Evolutionary conservation across 2,888 invertebrate species (phyloP), one percentile per base, ranked within the genome.

Genomic region (Idaea straminata): DNA sequence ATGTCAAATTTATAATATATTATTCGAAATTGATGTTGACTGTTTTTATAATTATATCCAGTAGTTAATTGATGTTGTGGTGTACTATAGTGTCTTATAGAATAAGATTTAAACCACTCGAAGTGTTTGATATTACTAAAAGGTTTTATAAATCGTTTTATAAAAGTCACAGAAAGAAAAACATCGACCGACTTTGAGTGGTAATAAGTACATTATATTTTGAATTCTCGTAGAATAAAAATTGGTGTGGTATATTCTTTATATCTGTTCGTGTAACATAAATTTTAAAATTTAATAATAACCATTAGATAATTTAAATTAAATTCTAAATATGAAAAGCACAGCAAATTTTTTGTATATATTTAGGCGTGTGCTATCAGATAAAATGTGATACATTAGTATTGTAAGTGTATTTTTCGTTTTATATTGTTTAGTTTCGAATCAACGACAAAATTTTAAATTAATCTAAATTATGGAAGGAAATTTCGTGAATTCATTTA

Each of bases 31-130:
- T 88, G 92, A 92, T 93, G 93, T 93, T 93, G 93, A 93, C 92
- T 93, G 93, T 93, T 93, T 91, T 93, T 90, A 92, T 91, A 91
- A 91, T 89, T 91, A 91, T 91, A 92, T 74, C 74, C 92, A 85
- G 92, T 91, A 92, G 92, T 92, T 91, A 93, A 84, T 93, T 89
- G 93, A 91, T 93, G 93, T 93, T 93, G 93, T 93, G 93, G 92
- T 87, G 93, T 93, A 91, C 87, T 88, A 88, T 92, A 92, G 92
- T 92, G 92, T 92, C 92, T 92, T 92, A 92, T 91, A 88, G 86
- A 75, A 63, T 80, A 90, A 88, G 88, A 81, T 81, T 77, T 82
- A 76, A 81, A 86, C 83, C 87, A 87, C 86, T 88, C 87, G 85
- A 86, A 86, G 84, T 81, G 71, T 62, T 66, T 62, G 65, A 64